phyloP scores from a whole-genome alignment of 2,888 invertebrate genomes.

The Ennomos erosarius region DNA sequence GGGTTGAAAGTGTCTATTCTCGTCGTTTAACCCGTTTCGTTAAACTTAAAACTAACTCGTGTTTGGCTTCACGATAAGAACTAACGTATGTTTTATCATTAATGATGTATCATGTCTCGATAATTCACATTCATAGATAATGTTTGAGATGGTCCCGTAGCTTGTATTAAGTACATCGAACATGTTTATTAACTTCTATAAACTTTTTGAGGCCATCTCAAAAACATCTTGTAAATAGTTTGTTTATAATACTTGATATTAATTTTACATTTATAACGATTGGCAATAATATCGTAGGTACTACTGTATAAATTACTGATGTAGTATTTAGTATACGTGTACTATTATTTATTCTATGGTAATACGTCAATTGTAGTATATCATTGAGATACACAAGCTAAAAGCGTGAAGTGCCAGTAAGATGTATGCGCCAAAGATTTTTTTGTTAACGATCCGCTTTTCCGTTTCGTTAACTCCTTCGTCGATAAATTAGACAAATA shows the following conservation, averaged over 20 bases:
- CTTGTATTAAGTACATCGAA: conserved; percentile 2
- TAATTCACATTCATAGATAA: background rate
- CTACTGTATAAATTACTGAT: conserved; percentile 1
- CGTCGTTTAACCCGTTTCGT: conserved; percentile 23
- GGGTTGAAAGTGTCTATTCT: conserved; percentile 23
- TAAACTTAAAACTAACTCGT: conserved; percentile 24
- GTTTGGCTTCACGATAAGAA: conserved; percentile 18
- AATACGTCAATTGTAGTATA: conserved; percentile 12
- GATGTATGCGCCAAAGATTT: no score
- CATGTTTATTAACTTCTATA: background rate
- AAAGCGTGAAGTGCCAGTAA: no score
- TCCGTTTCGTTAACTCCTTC: no score
- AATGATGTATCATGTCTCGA: conserved; percentile 8
- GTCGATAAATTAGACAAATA: no score
- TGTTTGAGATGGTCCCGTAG: conserved; percentile 4
- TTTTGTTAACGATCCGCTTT: no score
- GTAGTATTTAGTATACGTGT: background rate
- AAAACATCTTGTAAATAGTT: conserved; percentile 17
- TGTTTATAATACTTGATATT: conserved; percentile 33
- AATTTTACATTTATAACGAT: conserved; percentile 11
- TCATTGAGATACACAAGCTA: no score
- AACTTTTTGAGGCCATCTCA: background rate
- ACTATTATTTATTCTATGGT: no score
- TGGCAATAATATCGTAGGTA: conserved; percentile 7
- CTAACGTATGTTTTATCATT: conserved; percentile 12